Evolutionary conservation across 1,140 invertebrate species (phyloP).

Genomic region (Sycophila sp.): DNA sequence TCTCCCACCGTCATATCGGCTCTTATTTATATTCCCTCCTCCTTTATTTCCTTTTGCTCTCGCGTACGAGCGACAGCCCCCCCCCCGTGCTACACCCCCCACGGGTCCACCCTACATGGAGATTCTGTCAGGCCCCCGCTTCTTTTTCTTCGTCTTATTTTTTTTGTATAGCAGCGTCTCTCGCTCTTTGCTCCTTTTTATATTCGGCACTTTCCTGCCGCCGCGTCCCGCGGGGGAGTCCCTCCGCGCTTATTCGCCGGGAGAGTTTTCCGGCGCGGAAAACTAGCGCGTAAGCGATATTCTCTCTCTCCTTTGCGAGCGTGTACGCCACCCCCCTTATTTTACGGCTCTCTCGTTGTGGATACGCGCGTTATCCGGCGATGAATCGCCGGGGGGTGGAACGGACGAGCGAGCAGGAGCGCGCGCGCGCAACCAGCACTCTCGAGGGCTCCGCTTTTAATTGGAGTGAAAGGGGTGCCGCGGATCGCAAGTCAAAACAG

Average conservation of each 20-base stretch:
- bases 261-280: no score
- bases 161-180: no score
- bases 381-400: no score
- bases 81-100: background rate
- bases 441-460: slow-evolving; percentile 5
- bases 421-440: no score
- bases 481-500: slow-evolving; percentile 21
- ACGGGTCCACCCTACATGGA: background rate
- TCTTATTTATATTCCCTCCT: slow-evolving; percentile 29
- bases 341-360: no score
- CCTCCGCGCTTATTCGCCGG: no score
- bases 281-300: no score
- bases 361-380: no score
- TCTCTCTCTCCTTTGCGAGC: no score
- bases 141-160: background rate
- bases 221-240: no score
- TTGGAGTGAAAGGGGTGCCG: slow-evolving; percentile 17
- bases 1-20: background rate
- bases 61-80: background rate
- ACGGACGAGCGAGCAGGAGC: no score
- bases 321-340: no score
- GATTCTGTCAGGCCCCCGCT: background rate
- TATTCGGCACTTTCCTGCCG: background rate
- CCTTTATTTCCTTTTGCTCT: background rate
- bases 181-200: background rate